Conservation (phyloP, 2,888 invertebrate species). For the Deilephila porcellus region DNA sequence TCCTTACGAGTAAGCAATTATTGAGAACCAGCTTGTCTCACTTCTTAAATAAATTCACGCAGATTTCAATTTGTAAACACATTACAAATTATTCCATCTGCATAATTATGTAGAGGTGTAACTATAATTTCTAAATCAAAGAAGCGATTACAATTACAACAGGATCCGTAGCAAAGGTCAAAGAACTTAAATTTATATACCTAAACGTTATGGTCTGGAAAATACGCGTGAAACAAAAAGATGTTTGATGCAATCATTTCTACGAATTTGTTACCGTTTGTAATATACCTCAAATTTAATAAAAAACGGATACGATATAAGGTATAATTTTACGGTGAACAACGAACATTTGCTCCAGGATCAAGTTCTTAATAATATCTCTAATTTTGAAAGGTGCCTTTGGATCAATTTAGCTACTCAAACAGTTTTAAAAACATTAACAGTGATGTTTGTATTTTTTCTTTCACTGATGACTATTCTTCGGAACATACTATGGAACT, state of each 20-base stretch:
- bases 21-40: neutral
- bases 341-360: neutral
- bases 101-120: neutral
- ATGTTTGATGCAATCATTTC: slow-evolving; percentile 29
- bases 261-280: slow-evolving; percentile 25
- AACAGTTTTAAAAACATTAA: neutral
- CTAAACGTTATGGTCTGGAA: slow-evolving; percentile 40
- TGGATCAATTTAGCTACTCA: neutral
- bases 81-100: neutral
- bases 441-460: neutral
- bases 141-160: neutral
- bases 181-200: slow-evolving; percentile 33
- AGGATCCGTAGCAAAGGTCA: slow-evolving; percentile 25
- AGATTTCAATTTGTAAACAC: neutral
- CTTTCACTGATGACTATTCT: no score
- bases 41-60: neutral
- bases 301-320: slow-evolving; percentile 20
- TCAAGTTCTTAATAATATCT: slow-evolving; percentile 4
- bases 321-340: slow-evolving; percentile 11
- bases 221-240: slow-evolving; percentile 35
- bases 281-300: slow-evolving; percentile 16
- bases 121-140: neutral
- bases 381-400: neutral
- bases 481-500: no score
- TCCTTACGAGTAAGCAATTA: no score